These are phyloP conservation scores for Drosophila ogumai DNA, from an alignment of 1,140 invertebrate species.

Conservation along the genomic window DNA sequence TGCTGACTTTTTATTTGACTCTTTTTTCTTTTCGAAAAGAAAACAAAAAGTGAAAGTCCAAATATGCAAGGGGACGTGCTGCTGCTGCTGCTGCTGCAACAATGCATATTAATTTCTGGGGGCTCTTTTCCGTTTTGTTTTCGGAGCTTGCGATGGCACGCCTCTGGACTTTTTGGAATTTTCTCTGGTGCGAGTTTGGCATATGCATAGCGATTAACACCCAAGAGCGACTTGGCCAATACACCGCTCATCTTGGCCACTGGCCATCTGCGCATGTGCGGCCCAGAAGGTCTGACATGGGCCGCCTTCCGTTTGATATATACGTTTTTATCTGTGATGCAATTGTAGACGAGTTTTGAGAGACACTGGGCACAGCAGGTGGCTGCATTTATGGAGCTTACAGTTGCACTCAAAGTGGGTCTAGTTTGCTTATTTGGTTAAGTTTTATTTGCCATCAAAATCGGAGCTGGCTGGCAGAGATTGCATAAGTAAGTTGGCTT, in stretches of 20 bases:
- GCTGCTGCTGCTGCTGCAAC: conserved; percentile 59
- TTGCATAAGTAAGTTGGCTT: conserved; percentile 35
- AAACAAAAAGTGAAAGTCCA: conserved; percentile 80
- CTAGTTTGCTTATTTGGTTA: conserved; percentile 39
- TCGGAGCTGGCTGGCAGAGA: background rate
- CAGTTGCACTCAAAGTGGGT: conserved; percentile 17
- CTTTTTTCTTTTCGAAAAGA: conserved; percentile 51
- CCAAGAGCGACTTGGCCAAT: conserved; percentile 41
- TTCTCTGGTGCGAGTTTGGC: conserved; percentile 27
- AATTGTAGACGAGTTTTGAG: conserved; percentile 51
- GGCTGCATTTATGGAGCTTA: conserved; percentile 14
- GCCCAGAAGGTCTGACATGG: conserved; percentile 11
- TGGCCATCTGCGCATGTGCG: conserved; percentile 36
- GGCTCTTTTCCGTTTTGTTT: conserved; percentile 37
- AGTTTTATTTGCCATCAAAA: conserved; percentile 35
- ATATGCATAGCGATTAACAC: conserved; percentile 61
- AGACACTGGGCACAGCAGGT: conserved; percentile 40
- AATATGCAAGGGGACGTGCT: conserved; percentile 61
- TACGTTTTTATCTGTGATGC: conserved; percentile 67
- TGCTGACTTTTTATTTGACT: conserved; percentile 12
- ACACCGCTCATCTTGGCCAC: conserved; percentile 11
- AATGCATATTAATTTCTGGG: conserved; percentile 78
- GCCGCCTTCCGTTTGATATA: background rate
- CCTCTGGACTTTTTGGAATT: conserved; percentile 39
- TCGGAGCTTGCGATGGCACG: conserved; percentile 33